phyloP scores from a whole-genome alignment of 2,797 vertebrate species.

The Streptopelia turtur region DNA sequence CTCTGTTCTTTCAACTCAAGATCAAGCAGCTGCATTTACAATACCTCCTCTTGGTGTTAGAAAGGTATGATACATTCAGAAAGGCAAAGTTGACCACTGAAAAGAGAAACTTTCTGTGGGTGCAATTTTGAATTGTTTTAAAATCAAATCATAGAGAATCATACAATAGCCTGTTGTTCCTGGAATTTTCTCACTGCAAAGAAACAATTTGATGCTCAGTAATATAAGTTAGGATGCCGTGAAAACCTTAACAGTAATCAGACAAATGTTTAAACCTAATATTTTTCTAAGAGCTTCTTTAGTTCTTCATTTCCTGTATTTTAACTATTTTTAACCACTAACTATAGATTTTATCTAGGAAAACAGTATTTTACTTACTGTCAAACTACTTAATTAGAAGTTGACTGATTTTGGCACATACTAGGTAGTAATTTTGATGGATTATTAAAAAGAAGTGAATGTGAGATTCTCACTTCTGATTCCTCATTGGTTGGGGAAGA shows the following conservation, averaged over 20 bases:
- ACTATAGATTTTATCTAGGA: background rate
- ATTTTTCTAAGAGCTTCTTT: background rate
- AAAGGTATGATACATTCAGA: conserved; percentile 83
- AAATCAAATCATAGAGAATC: background rate
- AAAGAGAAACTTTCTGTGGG: background rate
- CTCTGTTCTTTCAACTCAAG: conserved; percentile 94
- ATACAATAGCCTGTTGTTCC: background rate
- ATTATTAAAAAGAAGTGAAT: background rate
- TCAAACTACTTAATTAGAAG: background rate
- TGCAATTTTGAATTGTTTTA: background rate
- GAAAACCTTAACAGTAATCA: background rate
- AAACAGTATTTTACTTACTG: background rate
- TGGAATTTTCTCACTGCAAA: background rate
- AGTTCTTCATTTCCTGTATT: background rate
- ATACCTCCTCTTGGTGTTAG: conserved; percentile 89
- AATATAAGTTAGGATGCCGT: background rate
- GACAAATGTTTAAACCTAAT: background rate
- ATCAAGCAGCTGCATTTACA: conserved; percentile 93
- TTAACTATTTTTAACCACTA: background rate
- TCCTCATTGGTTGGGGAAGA: background rate
- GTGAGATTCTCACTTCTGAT: background rate
- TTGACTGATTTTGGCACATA: background rate
- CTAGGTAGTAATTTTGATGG: background rate
- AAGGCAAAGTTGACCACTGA: background rate
- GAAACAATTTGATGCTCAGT: background rate